These are phyloP conservation scores for Mizuhopecten yessoensis DNA, from an alignment of 1,140 invertebrate genomes.

Conservation along the genomic window DNA sequence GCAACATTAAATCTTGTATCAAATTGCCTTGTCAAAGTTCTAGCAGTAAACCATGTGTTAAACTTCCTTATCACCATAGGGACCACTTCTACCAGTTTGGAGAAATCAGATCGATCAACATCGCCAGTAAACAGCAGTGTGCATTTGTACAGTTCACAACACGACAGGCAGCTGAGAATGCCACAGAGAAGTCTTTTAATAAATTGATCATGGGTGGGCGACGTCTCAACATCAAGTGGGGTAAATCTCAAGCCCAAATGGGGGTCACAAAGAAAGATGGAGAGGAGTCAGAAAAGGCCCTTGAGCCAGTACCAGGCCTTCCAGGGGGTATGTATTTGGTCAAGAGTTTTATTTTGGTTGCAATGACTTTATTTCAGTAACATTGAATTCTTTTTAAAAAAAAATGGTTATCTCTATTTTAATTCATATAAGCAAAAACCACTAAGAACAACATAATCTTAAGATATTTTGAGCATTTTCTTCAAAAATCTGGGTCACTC, in stretches of 20 bases:
- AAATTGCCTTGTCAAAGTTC: too few relatives aligned
- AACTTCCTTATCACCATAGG: slow-evolving; percentile 80
- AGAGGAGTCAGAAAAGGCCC: slow-evolving; percentile 82
- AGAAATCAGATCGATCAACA: slow-evolving; percentile 96
- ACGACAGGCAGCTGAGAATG: slow-evolving; percentile 93
- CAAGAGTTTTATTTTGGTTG: background rate
- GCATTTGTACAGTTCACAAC: slow-evolving; percentile 99
- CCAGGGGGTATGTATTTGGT: slow-evolving; percentile 83
- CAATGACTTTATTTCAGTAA: background rate
- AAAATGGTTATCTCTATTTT: too few relatives aligned
- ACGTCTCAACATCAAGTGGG: slow-evolving; percentile 98
- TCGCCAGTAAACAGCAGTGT: slow-evolving; percentile 97
- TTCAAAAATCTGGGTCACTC: too few relatives aligned
- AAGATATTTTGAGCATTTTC: too few relatives aligned
- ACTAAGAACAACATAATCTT: too few relatives aligned
- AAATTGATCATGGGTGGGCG: slow-evolving; percentile 88
- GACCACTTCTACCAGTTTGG: slow-evolving; percentile 99
- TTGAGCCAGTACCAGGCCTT: slow-evolving; percentile 95
- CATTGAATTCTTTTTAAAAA: too few relatives aligned
- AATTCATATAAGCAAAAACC: too few relatives aligned
- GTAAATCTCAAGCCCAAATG: slow-evolving; percentile 83
- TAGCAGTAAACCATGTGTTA: background rate
- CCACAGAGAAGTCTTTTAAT: slow-evolving; percentile 98
- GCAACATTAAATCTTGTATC: too few relatives aligned
- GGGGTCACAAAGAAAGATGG: slow-evolving; percentile 75